Evolutionary conservation across 64 coral and sea anemone genomes (phyloP).

Genomic region (Stylophora pistillata): DNA sequence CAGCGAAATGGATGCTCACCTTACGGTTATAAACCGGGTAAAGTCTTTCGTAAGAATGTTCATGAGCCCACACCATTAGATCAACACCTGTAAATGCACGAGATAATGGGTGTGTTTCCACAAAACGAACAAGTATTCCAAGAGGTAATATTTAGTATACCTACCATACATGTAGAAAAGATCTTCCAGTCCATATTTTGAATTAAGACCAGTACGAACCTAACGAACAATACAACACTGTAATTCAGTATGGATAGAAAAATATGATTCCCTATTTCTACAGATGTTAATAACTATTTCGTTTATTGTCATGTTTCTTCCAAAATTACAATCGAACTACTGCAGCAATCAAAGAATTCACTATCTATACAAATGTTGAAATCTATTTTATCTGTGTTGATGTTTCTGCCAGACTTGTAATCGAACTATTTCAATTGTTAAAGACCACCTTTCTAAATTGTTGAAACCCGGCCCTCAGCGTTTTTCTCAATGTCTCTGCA

Average conservation of each 20-base stretch:
- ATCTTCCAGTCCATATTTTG: constrained; percentile 60
- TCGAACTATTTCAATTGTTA: too few relatives aligned
- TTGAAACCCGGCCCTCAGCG: too few relatives aligned
- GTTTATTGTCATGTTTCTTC: too few relatives aligned
- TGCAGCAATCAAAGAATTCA: too few relatives aligned
- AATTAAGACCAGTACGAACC: background rate
- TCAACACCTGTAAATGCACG: constrained; percentile 45
- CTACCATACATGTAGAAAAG: constrained; percentile 80
- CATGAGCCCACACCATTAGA: constrained; percentile 64
- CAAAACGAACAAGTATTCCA: too few relatives aligned
- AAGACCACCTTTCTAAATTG: too few relatives aligned
- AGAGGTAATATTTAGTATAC: background rate
- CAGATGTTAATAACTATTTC: background rate
- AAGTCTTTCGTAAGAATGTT: constrained; percentile 74
- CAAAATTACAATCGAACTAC: too few relatives aligned
- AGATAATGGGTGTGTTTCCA: background rate
- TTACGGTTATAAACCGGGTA: constrained; percentile 66
- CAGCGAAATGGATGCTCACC: constrained; percentile 17
- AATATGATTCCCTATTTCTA: background rate
- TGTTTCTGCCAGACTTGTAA: too few relatives aligned
- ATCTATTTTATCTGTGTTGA: too few relatives aligned
- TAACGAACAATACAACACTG: background rate
- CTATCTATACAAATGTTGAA: background rate
- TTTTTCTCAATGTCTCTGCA: too few relatives aligned
- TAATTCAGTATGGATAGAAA: background rate